phyloP scores from a whole-genome alignment of 2,888 invertebrate species.

The Hypsopygia costalis region DNA sequence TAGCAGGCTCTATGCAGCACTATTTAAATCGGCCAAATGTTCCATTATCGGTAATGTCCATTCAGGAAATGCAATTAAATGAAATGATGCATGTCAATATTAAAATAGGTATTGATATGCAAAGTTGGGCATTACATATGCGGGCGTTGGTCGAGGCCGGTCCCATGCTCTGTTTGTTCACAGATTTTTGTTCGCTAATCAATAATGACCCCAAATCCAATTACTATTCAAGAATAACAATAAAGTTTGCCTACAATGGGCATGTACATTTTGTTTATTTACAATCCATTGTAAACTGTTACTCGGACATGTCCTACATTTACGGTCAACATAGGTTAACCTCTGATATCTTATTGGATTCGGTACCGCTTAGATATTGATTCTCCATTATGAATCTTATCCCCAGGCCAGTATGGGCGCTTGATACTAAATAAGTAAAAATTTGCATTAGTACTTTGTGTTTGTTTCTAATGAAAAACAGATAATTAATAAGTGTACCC shows the following conservation, averaged over 20 bases:
- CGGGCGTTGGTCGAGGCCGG: conserved; percentile 52
- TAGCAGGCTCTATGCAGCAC: conserved; percentile 32
- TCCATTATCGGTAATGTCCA: conserved; percentile 39
- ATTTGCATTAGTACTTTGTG: neutral
- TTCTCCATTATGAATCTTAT: conserved; percentile 1
- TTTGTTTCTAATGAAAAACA: neutral
- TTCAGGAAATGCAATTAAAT: conserved; percentile 74
- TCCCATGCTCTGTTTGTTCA: conserved; percentile 57
- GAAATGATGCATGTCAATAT: conserved; percentile 76
- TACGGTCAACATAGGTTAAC: conserved; percentile 3
- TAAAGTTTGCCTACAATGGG: conserved; percentile 50
- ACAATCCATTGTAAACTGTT: conserved; percentile 21
- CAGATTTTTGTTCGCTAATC: conserved; percentile 67
- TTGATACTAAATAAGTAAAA: neutral
- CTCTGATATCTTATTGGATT: conserved; percentile 4
- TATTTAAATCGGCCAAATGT: conserved; percentile 31
- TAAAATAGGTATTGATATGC: conserved; percentile 76
- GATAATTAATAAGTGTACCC: neutral
- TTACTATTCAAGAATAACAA: conserved; percentile 58
- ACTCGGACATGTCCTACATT: conserved; percentile 20
- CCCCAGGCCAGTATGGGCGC: no score
- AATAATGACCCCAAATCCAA: conserved; percentile 67
- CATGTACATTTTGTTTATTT: conserved; percentile 35
- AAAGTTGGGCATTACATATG: conserved; percentile 63
- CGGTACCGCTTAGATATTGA: conserved; percentile 9